A percentile compares a stretch with the other conserved stretches of the same genome.
phyloP scores from a whole-genome alignment of 2,888 invertebrate species.

The Seira ritae region DNA sequence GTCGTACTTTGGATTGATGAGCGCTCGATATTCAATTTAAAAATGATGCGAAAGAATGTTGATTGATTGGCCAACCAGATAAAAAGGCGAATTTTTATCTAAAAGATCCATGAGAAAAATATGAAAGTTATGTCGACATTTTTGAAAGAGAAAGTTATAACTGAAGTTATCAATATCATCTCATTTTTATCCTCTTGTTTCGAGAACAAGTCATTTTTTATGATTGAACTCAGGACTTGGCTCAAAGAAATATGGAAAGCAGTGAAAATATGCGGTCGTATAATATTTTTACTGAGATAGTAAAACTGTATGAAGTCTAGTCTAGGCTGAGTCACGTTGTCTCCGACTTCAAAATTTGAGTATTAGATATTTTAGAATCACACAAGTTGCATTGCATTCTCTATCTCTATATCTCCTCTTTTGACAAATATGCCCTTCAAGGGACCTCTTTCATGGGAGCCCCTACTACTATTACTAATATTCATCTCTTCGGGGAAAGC shows the following conservation, averaged over 20 bases:
- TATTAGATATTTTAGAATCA: too few species aligned
- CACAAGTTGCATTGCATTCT: too few species aligned
- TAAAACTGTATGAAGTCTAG: conserved; percentile 14
- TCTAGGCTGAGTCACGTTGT: too few species aligned
- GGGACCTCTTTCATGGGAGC: too few species aligned
- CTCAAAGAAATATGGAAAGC: conserved; percentile 8
- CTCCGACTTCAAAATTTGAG: too few species aligned
- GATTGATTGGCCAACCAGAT: not conserved
- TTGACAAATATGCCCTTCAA: too few species aligned
- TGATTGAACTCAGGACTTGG: conserved; percentile 17
- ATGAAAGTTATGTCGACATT: too few species aligned
- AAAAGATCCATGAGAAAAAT: too few species aligned
- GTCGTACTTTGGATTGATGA: not conserved
- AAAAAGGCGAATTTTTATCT: not conserved
- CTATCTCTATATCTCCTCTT: too few species aligned
- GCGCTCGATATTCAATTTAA: too few species aligned
- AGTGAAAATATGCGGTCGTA: conserved; percentile 12
- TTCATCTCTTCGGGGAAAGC: conserved; percentile 3
- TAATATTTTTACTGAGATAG: conserved; percentile 37
- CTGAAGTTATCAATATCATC: conserved; percentile 34
- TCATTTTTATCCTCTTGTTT: conserved; percentile 12
- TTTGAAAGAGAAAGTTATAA: too few species aligned
- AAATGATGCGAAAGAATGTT: not conserved
- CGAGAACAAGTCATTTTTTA: conserved; percentile 25
- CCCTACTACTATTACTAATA: not conserved